Conservation (phyloP, 2,113 vertebrate genomes). For the Morone chrysops region DNA sequence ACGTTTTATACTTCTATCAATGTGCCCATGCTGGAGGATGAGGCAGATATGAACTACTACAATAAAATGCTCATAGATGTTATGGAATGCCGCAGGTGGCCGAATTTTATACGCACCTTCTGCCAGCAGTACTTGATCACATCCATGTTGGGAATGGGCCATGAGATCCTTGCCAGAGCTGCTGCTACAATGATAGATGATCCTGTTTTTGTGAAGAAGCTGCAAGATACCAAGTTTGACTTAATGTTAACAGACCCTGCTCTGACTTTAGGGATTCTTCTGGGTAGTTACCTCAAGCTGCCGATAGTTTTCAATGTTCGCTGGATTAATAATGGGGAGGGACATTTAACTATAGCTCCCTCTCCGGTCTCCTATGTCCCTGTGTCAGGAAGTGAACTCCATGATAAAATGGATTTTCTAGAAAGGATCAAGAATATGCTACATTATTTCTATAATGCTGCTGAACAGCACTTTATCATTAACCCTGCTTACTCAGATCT, state of each 20-base stretch:
- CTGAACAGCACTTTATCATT: conserved; percentile 62
- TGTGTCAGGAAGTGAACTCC: conserved; percentile 73
- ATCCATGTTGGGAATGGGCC: neutral
- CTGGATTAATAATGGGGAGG: conserved; percentile 81
- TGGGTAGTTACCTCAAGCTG: conserved; percentile 81
- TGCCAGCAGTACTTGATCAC: conserved; percentile 16
- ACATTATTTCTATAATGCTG: conserved; percentile 58
- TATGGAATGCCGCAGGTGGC: conserved; percentile 52
- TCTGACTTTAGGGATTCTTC: conserved; percentile 72
- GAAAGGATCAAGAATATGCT: conserved; percentile 79
- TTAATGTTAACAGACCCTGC: conserved; percentile 83
- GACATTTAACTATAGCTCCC: conserved; percentile 75
- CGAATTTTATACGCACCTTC: conserved; percentile 58
- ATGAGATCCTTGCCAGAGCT: conserved; percentile 40
- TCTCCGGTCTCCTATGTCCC: conserved; percentile 83
- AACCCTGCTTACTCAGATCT: conserved; percentile 74
- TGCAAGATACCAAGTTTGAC: conserved; percentile 78
- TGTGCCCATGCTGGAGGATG: conserved; percentile 50
- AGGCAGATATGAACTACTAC: conserved; percentile 49
- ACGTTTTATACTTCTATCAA: conserved; percentile 63
- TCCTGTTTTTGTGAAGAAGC: conserved; percentile 54
- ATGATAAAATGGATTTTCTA: conserved; percentile 77
- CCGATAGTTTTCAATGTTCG: conserved; percentile 84
- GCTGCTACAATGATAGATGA: conserved; percentile 72
- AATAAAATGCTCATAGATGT: conserved; percentile 55